Evolutionary conservation across 2,797 vertebrate genomes (phyloP).

Genomic region (Selene dorsalis): DNA sequence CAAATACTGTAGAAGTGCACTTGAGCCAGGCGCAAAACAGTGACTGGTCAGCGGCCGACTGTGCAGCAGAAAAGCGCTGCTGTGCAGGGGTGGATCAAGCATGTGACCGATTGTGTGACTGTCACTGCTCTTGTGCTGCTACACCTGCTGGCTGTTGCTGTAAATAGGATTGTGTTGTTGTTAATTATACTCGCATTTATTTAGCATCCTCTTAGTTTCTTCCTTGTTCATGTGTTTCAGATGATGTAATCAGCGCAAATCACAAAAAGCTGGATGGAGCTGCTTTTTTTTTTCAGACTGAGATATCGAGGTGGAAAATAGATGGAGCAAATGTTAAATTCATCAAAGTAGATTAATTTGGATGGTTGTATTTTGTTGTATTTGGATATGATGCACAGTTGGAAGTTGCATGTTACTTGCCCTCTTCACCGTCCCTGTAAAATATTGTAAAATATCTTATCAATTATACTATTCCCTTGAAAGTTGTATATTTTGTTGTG

Average conservation of each 20-base stretch:
- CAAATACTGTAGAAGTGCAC: conserved; percentile 32
- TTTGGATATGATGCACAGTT: background rate
- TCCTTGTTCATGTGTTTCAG: background rate
- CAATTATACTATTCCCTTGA: conserved; percentile 16
- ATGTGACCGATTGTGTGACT: background rate
- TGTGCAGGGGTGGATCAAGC: background rate
- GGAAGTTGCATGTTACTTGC: background rate
- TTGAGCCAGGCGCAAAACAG: conserved; percentile 13
- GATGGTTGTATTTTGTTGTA: background rate
- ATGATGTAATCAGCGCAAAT: background rate
- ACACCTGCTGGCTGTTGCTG: conserved; percentile 3
- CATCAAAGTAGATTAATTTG: background rate
- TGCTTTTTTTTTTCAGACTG: background rate
- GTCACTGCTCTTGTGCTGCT: background rate
- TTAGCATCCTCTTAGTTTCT: conserved; percentile 2
- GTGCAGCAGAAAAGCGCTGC: background rate
- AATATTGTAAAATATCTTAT: conserved; percentile 1
- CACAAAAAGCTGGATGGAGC: conserved; percentile 1
- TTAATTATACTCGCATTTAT: background rate
- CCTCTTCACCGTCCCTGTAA: background rate
- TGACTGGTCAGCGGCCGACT: background rate
- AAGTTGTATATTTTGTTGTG: conserved; percentile 10
- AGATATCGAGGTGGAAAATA: background rate
- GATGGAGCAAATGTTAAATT: background rate
- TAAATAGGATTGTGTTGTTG: background rate